Conservation (phyloP, 2,888 invertebrate species). For the Ceriagrion tenellum region DNA sequence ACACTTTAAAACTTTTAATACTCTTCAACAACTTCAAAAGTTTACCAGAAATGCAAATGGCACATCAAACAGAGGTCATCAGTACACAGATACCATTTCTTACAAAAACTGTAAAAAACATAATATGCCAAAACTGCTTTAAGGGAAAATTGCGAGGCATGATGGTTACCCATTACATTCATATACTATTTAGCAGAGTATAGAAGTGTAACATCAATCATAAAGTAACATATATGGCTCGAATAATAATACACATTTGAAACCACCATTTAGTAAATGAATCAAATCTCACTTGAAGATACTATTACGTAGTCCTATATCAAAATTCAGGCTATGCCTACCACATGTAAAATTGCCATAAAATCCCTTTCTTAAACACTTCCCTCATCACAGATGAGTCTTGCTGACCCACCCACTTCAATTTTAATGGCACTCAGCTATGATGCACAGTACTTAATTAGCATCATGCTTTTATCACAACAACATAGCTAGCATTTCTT, state of each 20-base stretch:
- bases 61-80: not conserved
- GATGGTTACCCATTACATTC: not conserved
- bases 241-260: not conserved
- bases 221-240: not conserved
- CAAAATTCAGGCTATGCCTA: not conserved
- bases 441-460: not conserved
- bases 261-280: not conserved
- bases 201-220: not conserved
- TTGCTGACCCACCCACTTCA: not conserved
- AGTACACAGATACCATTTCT: not conserved
- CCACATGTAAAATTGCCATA: not conserved
- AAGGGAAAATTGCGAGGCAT: slow-evolving; percentile 5
- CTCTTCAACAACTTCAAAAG: not conserved
- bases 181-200: not conserved
- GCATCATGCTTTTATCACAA: not conserved
- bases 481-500: not conserved
- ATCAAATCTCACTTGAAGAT: not conserved
- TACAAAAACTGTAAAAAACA: not conserved
- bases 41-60: not conserved
- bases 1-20: not conserved
- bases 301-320: not conserved
- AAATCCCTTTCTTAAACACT: not conserved
- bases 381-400: not conserved
- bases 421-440: not conserved
- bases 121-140: not conserved